phyloP scores from a whole-genome alignment of 2,888 invertebrate species.

The Osedax frankpressi region DNA sequence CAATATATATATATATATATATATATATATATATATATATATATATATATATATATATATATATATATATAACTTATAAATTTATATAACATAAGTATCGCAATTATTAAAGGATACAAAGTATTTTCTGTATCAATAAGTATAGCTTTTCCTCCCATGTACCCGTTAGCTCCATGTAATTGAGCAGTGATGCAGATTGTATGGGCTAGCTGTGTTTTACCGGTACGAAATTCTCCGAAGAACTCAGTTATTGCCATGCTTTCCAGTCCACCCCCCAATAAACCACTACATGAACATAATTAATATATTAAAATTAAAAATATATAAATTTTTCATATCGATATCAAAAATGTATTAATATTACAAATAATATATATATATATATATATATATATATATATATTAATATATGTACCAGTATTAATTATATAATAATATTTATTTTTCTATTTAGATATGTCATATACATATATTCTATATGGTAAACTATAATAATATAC shows the following conservation, averaged over 20 bases:
- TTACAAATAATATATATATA: too few relatives aligned
- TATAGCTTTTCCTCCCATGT: conserved; percentile 66
- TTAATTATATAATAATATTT: too few relatives aligned
- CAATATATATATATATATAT: too few relatives aligned
- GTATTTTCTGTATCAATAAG: conserved; percentile 72
- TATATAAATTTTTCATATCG: neutral
- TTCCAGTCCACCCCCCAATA: conserved; percentile 49
- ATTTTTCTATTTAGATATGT: too few relatives aligned
- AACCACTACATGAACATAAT: neutral
- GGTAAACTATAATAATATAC: too few relatives aligned
- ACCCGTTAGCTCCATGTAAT: conserved; percentile 57
- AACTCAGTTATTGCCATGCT: conserved; percentile 73
- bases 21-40: too few relatives aligned
- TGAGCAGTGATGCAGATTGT: conserved; percentile 66
- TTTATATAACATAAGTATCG: too few relatives aligned
- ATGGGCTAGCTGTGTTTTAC: conserved; percentile 68
- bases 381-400: too few relatives aligned
- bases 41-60: neutral
- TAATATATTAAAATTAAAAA: neutral
- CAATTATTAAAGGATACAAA: conserved; percentile 53
- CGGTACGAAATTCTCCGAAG: conserved; percentile 69
- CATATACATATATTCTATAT: too few relatives aligned
- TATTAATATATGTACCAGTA: too few relatives aligned
- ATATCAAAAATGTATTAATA: neutral
- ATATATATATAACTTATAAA: neutral